Evolutionary conservation across 2,888 invertebrate species (phyloP).

Genomic region (Hirudinaria manillensis): DNA sequence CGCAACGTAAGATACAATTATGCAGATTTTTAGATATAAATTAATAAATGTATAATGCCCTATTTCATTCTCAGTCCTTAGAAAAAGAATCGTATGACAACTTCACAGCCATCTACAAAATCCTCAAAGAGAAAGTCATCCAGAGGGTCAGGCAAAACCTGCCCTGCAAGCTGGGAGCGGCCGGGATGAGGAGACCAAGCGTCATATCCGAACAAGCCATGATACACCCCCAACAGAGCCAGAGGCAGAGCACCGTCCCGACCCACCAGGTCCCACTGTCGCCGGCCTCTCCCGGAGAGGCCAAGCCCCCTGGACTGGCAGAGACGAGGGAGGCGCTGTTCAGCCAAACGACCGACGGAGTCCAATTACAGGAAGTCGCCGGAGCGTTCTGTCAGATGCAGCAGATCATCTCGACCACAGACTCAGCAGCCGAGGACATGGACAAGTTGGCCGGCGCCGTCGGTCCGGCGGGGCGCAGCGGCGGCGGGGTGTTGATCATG

Average conservation of each 20-base stretch:
- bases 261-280: conserved; percentile 7
- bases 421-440: neutral
- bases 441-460: conserved; percentile 24
- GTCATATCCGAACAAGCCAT: conserved; percentile 73
- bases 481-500: conserved; percentile 20
- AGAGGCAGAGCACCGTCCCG: conserved; percentile 35
- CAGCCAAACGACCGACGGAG: conserved; percentile 47
- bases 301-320: conserved; percentile 41
- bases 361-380: conserved; percentile 41
- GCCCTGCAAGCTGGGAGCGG: conserved; percentile 46
- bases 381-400: conserved; percentile 34
- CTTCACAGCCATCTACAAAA: conserved; percentile 85
- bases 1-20: neutral
- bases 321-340: conserved; percentile 44
- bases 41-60: neutral
- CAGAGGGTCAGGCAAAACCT: conserved; percentile 44
- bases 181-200: conserved; percentile 53
- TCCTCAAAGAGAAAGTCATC: conserved; percentile 63
- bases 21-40: neutral
- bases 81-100: conserved; percentile 83
- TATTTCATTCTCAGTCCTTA: conserved; percentile 60
- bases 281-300: conserved; percentile 33
- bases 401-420: conserved; percentile 27
- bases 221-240: conserved; percentile 39
- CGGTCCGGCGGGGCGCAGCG: conserved; percentile 10